These are phyloP conservation scores for Pteronotus mesoamericanus DNA, from an alignment of 2,797 vertebrate genomes.

Conservation along the genomic window DNA sequence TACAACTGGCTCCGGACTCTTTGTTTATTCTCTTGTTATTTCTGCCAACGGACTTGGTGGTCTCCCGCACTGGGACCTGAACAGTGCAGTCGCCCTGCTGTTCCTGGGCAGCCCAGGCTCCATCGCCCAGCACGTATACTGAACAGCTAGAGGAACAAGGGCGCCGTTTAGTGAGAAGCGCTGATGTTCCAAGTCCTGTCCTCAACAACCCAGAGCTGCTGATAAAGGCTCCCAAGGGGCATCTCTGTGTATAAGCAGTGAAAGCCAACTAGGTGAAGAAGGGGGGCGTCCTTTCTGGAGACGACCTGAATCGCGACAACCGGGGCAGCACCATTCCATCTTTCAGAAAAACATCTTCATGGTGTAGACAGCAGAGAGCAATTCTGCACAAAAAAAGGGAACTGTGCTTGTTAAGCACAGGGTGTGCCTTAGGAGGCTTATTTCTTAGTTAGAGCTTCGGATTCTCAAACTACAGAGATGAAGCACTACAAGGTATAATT, in stretches of 20 bases:
- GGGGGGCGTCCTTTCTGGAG: neutral
- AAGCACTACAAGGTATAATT: neutral
- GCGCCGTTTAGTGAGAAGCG: neutral
- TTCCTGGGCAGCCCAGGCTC: neutral
- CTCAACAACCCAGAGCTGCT: neutral
- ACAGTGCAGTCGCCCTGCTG: neutral
- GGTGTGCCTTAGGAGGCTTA: neutral
- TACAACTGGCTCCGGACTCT: neutral
- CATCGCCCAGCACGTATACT: neutral
- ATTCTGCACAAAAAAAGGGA: neutral
- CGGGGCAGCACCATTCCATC: neutral
- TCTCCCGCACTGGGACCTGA: neutral
- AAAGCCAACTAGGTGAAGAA: neutral
- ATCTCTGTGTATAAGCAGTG: neutral
- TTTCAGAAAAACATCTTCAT: neutral
- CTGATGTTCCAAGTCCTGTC: neutral
- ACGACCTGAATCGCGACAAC: neutral
- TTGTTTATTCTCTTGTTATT: neutral
- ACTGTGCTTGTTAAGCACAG: neutral
- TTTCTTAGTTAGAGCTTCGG: neutral
- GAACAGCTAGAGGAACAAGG: neutral
- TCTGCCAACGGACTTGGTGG: neutral
- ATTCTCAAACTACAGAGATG: slow-evolving; percentile 17
- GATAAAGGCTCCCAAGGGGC: neutral
- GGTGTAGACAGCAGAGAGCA: neutral